Evolutionary conservation across 2,113 vertebrate genomes (phyloP).

Genomic region (Hepsetus odoe): DNA sequence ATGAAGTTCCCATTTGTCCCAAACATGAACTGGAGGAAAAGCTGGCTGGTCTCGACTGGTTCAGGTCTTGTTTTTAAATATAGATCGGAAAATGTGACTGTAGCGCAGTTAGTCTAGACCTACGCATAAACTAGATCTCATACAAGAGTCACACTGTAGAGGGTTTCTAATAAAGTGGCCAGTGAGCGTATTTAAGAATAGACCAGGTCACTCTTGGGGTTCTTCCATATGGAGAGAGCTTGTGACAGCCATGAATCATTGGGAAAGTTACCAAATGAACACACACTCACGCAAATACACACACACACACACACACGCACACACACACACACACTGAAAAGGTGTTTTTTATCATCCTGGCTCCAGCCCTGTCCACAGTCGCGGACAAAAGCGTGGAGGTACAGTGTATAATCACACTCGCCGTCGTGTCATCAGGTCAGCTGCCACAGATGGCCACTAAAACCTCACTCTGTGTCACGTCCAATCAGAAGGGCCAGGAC

Average conservation of each 20-base stretch:
- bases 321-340: too few species aligned
- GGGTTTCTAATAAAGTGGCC: not conserved
- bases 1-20: too few species aligned
- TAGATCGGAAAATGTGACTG: too few species aligned
- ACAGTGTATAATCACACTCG: conserved; percentile 47
- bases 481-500: conserved; percentile 41
- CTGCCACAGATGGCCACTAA: conserved; percentile 49
- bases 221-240: not conserved
- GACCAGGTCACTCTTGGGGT: not conserved
- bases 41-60: too few species aligned
- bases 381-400: not conserved
- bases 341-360: too few species aligned
- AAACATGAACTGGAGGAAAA: too few species aligned
- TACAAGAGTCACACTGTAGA: too few species aligned
- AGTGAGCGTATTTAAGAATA: not conserved
- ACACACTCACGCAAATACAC: conserved; percentile 20
- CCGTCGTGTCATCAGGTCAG: conserved; percentile 38
- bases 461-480: conserved; percentile 31
- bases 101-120: too few species aligned
- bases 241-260: conserved; percentile 11
- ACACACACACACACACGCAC: not conserved
- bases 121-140: too few species aligned
- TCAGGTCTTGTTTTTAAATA: too few species aligned
- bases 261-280: not conserved
- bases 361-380: not conserved